These are phyloP conservation scores for Diacarnus erythraeanus DNA, from an alignment of 37 sponge, comb jelly and placozoan genomes.

Conservation along the genomic window DNA sequence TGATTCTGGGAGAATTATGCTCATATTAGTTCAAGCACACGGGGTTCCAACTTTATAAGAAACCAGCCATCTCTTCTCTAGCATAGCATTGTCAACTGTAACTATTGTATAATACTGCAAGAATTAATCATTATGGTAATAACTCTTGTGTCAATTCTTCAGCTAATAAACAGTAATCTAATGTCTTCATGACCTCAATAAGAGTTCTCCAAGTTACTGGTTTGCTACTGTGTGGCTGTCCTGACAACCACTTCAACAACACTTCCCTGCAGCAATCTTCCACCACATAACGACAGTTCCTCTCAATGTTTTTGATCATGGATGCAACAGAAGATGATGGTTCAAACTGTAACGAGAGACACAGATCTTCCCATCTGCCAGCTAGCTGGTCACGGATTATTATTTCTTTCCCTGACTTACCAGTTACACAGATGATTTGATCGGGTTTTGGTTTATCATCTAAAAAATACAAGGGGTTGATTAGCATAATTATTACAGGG, in stretches of 20 bases:
- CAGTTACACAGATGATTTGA: conserved; percentile 4
- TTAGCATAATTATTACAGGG: too few species aligned
- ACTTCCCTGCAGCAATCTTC: conserved; percentile 13
- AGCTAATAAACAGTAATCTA: not conserved
- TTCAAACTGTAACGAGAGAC: not conserved
- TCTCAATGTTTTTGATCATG: not conserved
- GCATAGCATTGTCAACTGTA: too few species aligned
- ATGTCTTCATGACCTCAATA: not conserved
- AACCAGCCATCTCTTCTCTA: too few species aligned
- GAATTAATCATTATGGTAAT: not conserved
- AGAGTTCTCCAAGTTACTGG: conserved; percentile 17
- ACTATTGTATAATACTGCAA: not conserved
- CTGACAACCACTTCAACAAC: conserved; percentile 8
- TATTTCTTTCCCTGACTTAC: conserved; percentile 9
- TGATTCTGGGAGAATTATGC: too few species aligned
- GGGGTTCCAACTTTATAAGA: too few species aligned
- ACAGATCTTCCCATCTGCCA: conserved; percentile 8
- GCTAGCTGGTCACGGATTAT: conserved; percentile 1
- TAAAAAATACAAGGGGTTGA: not conserved
- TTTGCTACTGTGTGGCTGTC: not conserved
- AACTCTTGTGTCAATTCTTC: not conserved
- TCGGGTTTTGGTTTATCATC: conserved; percentile 14
- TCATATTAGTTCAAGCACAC: too few species aligned
- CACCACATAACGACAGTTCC: not conserved
- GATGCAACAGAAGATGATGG: not conserved